phyloP scores from a whole-genome alignment of 2,888 invertebrate genomes.

The Cheilosia variabilis region DNA sequence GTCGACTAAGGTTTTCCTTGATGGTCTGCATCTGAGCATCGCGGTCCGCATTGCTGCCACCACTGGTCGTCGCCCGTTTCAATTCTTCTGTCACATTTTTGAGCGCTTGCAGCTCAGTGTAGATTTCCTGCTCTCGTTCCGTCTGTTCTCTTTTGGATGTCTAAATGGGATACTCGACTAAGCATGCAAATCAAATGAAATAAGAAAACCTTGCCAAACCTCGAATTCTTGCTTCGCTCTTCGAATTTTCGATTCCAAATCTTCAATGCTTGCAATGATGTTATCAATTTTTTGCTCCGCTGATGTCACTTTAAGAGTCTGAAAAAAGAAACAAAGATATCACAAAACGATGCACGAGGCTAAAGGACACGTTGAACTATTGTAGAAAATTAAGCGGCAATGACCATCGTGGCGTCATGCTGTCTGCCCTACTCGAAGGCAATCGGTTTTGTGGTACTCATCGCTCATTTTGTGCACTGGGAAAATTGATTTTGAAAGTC shows the following conservation, averaged over 20 bases:
- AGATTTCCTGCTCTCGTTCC: slow-evolving; percentile 79
- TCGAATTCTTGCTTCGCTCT: slow-evolving; percentile 78
- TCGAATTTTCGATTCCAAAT: slow-evolving; percentile 83
- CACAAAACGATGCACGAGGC: not conserved
- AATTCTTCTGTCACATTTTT: slow-evolving; percentile 84
- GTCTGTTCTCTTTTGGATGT: slow-evolving; percentile 77
- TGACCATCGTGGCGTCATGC: too few species aligned
- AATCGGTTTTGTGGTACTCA: too few species aligned
- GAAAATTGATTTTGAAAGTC: not conserved
- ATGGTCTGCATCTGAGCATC: slow-evolving; percentile 50
- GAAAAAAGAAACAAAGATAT: not conserved
- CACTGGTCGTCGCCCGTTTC: slow-evolving; percentile 83
- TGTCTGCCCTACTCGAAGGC: too few species aligned
- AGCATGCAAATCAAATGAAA: not conserved
- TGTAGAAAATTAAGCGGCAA: too few species aligned
- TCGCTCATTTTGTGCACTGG: too few species aligned
- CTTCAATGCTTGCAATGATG: slow-evolving; percentile 82
- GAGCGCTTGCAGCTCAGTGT: slow-evolving; percentile 81
- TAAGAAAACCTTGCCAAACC: slow-evolving; percentile 72
- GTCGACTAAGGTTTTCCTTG: slow-evolving; percentile 73
- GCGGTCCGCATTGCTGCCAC: slow-evolving; percentile 79
- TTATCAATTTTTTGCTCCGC: slow-evolving; percentile 79
- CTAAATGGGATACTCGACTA: slow-evolving; percentile 66
- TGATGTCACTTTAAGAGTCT: slow-evolving; percentile 23
- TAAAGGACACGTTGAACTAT: not conserved